Base-by-base conservation (phyloP, 2,888 invertebrate genomes). In the Colletes collaris region DNA sequence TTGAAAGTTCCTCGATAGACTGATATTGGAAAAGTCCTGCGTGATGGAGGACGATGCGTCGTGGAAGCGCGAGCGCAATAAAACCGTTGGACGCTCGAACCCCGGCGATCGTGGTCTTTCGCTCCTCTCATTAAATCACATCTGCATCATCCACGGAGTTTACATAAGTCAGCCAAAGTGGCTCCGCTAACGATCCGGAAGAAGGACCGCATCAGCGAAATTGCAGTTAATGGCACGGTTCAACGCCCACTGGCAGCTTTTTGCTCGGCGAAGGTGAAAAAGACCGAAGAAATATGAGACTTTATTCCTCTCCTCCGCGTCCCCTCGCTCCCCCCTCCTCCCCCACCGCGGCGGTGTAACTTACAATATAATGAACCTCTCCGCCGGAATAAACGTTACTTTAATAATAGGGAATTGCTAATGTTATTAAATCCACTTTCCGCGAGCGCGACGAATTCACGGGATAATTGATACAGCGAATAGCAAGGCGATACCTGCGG, bases 171-270 rank as follows among this genome's bases (percentile, higher is more conserved):
- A 88, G 84, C 80, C 81, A 83, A 86, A 86, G 83, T 84, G 86
- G 82, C 78, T 75, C 79, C 82, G 87, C 87, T 90, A 90, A 90
- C 89, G 89, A 90, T 88, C 84, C 90, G 88, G 88, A 90, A 90
- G 89, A 89, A 88, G 86, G 84, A 82, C 86, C 84, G 84, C 86
- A 86, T 86, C 86, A 86, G 88, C 83, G 83, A 89, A 90, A 88
- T 89, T 89, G 88, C 87, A 86, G 82, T 88, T 89, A 89, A 90
- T 90, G 89, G 87, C 85, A 85, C 86, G 81, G 83, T 84, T 85
- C 86, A 82, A 88, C 90, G 88, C 90, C 89, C 89, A 89, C 89
- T 67, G 62, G 60, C 62, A 62, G 76, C 79, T 87, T 86, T 86
- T 85, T 86, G 84, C 86, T 64, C 65, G 83, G 49, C 86, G 62